These are phyloP conservation scores for Busseola fusca DNA, from an alignment of 2,888 invertebrate species.

Conservation along the genomic window DNA sequence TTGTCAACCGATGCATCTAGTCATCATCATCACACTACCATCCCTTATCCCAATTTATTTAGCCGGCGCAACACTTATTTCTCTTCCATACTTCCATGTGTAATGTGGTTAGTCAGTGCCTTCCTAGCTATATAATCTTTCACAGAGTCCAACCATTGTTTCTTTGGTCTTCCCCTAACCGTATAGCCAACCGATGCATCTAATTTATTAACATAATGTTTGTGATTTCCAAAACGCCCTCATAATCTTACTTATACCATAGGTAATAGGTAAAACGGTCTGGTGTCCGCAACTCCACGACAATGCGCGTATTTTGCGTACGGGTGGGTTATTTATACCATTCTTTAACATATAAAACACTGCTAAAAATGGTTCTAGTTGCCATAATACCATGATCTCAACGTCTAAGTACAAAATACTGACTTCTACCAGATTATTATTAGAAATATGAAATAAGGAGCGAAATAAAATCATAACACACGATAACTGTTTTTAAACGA, in stretches of 20 bases:
- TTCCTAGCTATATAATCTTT: too few species aligned
- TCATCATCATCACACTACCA: too few species aligned
- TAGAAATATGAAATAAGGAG: constrained; percentile 1
- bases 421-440: constrained; percentile 13
- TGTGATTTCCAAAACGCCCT: background rate
- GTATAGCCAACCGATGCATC: background rate
- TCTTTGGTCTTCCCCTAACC: background rate
- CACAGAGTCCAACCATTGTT: too few species aligned
- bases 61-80: too few species aligned
- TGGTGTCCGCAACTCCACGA: too few species aligned
- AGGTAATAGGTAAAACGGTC: too few species aligned
- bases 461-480: constrained; percentile 26
- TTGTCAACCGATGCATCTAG: too few species aligned
- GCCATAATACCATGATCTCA: background rate
- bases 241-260: background rate
- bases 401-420: background rate
- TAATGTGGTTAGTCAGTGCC: too few species aligned
- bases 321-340: too few species aligned
- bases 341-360: background rate
- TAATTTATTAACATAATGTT: background rate
- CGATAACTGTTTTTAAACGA: constrained; percentile 7
- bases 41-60: too few species aligned
- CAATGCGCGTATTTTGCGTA: too few species aligned
- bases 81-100: background rate
- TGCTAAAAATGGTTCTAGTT: background rate